phyloP scores from a whole-genome alignment of 2,888 invertebrate genomes.

The Thereva nobilitata region DNA sequence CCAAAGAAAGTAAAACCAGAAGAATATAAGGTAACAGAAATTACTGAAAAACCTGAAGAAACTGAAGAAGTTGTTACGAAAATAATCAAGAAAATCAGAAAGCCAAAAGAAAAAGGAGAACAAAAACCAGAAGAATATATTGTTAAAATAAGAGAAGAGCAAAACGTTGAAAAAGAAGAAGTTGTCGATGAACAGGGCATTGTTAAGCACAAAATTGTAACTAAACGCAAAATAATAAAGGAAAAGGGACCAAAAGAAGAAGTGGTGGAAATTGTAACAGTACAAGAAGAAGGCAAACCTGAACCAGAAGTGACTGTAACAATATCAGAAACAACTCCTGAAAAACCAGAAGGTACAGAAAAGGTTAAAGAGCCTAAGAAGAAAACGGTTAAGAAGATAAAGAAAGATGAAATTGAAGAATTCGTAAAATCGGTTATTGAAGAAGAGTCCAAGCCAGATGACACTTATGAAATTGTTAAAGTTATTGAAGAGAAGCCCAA shows the following conservation, averaged over 20 bases:
- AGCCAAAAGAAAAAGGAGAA: slow-evolving; percentile 40
- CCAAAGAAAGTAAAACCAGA: slow-evolving; percentile 50
- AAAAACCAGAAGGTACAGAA: too few relatives aligned
- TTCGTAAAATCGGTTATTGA: too few relatives aligned
- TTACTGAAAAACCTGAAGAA: slow-evolving; percentile 53
- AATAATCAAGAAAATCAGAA: slow-evolving; percentile 39
- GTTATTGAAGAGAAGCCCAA: too few relatives aligned
- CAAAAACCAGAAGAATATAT: too few relatives aligned
- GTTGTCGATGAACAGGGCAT: slow-evolving; percentile 50
- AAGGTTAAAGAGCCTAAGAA: too few relatives aligned
- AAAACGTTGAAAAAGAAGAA: slow-evolving; percentile 49
- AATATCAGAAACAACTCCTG: slow-evolving; percentile 50
- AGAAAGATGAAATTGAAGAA: too few relatives aligned
- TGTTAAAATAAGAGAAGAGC: too few relatives aligned
- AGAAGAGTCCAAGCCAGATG: too few relatives aligned
- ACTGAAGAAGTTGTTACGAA: slow-evolving; percentile 45
- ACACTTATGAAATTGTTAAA: too few relatives aligned
- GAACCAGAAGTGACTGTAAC: slow-evolving; percentile 55
- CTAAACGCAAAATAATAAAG: slow-evolving; percentile 59
- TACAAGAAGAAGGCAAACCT: slow-evolving; percentile 55
- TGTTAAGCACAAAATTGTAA: slow-evolving; percentile 53
- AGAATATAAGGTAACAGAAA: slow-evolving; percentile 50
- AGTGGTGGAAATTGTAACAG: slow-evolving; percentile 59
- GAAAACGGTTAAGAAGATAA: too few relatives aligned
- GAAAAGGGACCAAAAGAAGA: slow-evolving; percentile 58